Evolutionary conservation across 2,888 invertebrate species (phyloP).

Genomic region (Plusia festucae): DNA sequence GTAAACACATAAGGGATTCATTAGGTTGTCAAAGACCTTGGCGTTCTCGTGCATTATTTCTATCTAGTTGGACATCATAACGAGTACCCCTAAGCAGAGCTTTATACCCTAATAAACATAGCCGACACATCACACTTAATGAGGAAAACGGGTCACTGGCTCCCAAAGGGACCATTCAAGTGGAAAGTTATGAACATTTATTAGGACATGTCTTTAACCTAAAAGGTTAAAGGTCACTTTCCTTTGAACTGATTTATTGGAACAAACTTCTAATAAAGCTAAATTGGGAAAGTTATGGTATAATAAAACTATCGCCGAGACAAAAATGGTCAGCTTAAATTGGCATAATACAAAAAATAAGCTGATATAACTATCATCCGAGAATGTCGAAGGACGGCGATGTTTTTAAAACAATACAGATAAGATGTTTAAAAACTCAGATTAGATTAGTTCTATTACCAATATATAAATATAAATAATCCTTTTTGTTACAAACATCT

Average conservation of each 20-base stretch:
- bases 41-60: conserved; percentile 18
- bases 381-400: too few relatives aligned
- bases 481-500: too few relatives aligned
- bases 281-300: conserved; percentile 17
- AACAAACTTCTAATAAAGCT: conserved; percentile 22
- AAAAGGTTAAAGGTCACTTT: conserved; percentile 47
- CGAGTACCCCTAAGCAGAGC: conserved; percentile 26
- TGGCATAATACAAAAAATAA: neutral
- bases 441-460: too few relatives aligned
- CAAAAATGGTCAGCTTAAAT: neutral
- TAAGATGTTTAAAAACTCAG: too few relatives aligned
- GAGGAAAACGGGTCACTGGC: conserved; percentile 60
- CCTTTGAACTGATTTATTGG: conserved; percentile 23
- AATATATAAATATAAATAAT: too few relatives aligned
- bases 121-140: conserved; percentile 54
- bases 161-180: conserved; percentile 56
- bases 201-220: conserved; percentile 34
- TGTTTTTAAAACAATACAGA: too few relatives aligned
- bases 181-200: conserved; percentile 39
- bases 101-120: conserved; percentile 35
- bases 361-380: too few relatives aligned
- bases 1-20: conserved; percentile 29
- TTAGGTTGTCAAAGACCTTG: conserved; percentile 31
- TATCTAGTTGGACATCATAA: conserved; percentile 14
- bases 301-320: neutral